A percentile compares a stretch with the other conserved stretches of the same genome.
phyloP scores from a whole-genome alignment of 1,140 invertebrate genomes.

The Eumeta japonica region DNA sequence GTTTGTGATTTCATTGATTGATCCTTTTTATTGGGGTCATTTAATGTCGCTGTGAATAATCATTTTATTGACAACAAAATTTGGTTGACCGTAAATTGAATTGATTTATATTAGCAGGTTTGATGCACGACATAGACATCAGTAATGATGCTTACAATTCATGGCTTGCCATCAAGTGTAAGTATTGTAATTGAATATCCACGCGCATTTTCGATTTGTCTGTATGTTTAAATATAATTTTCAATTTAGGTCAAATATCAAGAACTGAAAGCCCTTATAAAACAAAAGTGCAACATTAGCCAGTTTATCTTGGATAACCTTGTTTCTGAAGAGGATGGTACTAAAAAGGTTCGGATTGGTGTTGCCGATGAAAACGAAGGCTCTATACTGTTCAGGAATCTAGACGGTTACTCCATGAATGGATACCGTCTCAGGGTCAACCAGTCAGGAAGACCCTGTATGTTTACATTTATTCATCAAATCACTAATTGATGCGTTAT shows the following conservation, averaged over 20 bases:
- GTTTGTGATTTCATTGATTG: too few relatives aligned
- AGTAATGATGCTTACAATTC: conserved; percentile 41
- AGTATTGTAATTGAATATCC: conserved; percentile 8
- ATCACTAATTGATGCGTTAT: too few relatives aligned
- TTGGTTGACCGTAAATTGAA: too few relatives aligned
- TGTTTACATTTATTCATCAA: too few relatives aligned
- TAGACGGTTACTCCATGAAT: conserved; percentile 28
- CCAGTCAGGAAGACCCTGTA: conserved; percentile 26
- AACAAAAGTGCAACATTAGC: conserved; percentile 30
- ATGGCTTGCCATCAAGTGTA: conserved; percentile 28
- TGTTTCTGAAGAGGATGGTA: conserved; percentile 20
- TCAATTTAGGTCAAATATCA: conserved; percentile 34
- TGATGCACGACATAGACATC: too few relatives aligned
- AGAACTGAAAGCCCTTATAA: conserved; percentile 34
- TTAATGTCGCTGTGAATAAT: too few relatives aligned
- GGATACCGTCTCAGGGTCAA: conserved; percentile 25
- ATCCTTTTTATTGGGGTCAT: too few relatives aligned
- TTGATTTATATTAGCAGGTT: too few relatives aligned
- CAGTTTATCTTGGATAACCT: conserved; percentile 42
- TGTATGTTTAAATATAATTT: conserved; percentile 3
- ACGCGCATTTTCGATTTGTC: conserved; percentile 2
- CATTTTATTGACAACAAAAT: too few relatives aligned
- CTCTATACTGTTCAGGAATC: conserved; percentile 26
- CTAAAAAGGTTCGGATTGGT: conserved; percentile 36
- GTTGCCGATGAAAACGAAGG: conserved; percentile 32